Conservation (phyloP, 2,888 invertebrate genomes). For the Serripes groenlandicus region DNA sequence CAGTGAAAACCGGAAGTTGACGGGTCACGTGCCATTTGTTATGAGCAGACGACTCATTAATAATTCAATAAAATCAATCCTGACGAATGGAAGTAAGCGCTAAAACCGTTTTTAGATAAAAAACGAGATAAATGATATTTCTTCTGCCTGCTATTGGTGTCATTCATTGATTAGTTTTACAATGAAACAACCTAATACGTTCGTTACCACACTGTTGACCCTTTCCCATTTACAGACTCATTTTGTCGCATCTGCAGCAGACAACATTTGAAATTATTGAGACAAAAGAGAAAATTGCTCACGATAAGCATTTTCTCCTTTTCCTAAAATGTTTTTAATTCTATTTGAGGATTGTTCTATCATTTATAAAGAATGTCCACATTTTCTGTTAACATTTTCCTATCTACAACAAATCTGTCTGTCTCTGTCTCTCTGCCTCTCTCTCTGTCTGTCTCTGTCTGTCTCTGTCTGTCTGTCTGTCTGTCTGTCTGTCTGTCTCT, state of each 20-base stretch:
- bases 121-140: not conserved
- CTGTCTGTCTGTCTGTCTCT: too few species aligned
- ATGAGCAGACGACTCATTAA: not conserved
- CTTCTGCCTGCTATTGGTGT: too few species aligned
- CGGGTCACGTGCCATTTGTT: not conserved
- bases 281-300: not conserved
- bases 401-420: too few species aligned
- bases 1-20: slow-evolving; percentile 1
- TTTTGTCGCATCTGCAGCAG: not conserved
- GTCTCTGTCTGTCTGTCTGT: too few species aligned
- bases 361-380: too few species aligned
- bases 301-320: not conserved
- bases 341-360: not conserved
- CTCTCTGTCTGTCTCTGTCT: too few species aligned
- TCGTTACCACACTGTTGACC: too few species aligned
- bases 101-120: not conserved
- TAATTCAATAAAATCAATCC: slow-evolving; percentile 9
- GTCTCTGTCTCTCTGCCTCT: too few species aligned
- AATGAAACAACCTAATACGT: too few species aligned
- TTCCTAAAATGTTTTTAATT: not conserved
- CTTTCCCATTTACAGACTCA: not conserved
- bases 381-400: too few species aligned
- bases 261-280: not conserved
- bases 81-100: not conserved
- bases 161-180: too few species aligned